Conservation (phyloP, 1,140 invertebrate species). For the Saccostrea cuccullata region DNA sequence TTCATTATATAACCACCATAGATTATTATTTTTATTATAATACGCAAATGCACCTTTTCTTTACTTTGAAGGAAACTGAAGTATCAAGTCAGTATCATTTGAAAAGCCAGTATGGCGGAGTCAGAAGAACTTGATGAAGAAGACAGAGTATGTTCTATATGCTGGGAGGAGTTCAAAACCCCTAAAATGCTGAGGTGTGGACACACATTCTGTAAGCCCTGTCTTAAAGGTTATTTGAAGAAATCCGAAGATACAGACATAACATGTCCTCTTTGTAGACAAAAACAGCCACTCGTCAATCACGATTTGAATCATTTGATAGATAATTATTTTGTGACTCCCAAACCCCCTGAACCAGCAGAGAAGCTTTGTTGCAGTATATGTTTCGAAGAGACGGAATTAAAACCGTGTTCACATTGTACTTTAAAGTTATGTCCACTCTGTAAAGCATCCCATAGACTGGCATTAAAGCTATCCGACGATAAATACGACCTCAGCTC, state of each 20-base stretch:
- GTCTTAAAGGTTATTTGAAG: constrained; percentile 13
- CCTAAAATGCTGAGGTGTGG: constrained; percentile 3
- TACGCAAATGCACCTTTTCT: no score
- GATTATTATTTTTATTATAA: no score
- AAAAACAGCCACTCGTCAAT: neutral
- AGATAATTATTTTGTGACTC: constrained; percentile 39
- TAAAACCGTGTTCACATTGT: constrained; percentile 28
- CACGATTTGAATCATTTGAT: neutral
- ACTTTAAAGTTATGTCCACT: neutral
- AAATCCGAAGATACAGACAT: neutral
- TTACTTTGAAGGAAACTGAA: no score
- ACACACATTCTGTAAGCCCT: constrained; percentile 35
- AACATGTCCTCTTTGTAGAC: constrained; percentile 24
- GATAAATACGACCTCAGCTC: neutral
- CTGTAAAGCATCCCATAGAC: constrained; percentile 23
- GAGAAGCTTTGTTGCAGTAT: neutral
- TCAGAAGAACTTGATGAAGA: neutral
- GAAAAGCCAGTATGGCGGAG: neutral
- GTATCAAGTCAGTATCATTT: no score
- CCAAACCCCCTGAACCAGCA: neutral
- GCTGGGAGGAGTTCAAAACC: constrained; percentile 15
- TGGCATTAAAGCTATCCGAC: constrained; percentile 19
- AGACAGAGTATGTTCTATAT: neutral
- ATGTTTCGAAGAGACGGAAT: neutral
- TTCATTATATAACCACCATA: no score